Evolutionary conservation across 1,140 invertebrate species (phyloP).

Genomic region (Prorops nasuta): DNA sequence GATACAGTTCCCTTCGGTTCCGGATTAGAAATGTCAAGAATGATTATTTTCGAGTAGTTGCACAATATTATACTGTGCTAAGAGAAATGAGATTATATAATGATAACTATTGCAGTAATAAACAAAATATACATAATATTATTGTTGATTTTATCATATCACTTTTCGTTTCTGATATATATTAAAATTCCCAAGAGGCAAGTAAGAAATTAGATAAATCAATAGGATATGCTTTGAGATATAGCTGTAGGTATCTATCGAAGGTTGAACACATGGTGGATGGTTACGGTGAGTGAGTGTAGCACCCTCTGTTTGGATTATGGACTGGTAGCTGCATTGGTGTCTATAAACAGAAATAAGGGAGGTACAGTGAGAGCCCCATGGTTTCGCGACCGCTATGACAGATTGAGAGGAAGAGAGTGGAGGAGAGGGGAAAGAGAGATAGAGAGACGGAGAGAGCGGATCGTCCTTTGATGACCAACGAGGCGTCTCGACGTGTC

Average conservation of each 20-base stretch:
- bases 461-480: constrained; percentile 43
- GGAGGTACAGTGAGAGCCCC: constrained; percentile 27
- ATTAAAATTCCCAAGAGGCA: no score
- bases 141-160: no score
- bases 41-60: constrained; percentile 1
- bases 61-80: no score
- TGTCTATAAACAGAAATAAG: constrained; percentile 39
- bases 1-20: background rate
- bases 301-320: constrained; percentile 47
- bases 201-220: no score
- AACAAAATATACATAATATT: no score
- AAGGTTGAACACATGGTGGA: constrained; percentile 46
- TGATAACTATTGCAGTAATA: no score
- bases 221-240: no score
- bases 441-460: background rate
- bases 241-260: no score
- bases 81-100: no score
- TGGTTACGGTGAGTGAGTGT: constrained; percentile 42
- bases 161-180: no score
- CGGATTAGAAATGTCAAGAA: background rate
- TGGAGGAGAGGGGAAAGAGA: constrained; percentile 10
- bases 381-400: constrained; percentile 38
- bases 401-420: constrained; percentile 41
- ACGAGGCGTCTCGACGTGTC: constrained; percentile 45
- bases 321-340: constrained; percentile 26